Evolutionary conservation across 2,888 invertebrate genomes (phyloP).

Genomic region (Ornithoptera alexandrae): DNA sequence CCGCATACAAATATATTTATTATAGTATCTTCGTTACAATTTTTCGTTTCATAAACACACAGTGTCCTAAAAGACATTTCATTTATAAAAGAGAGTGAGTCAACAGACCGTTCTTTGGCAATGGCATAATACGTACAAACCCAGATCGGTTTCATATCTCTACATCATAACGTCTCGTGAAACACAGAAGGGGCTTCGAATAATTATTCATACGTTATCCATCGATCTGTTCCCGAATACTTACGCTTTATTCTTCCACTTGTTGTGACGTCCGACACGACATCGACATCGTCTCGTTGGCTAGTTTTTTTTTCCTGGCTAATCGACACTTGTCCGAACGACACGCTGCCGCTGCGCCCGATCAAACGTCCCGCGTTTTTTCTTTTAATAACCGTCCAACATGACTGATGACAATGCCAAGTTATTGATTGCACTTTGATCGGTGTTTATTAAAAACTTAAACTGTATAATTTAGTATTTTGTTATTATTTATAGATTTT

Average conservation of each 20-base stretch:
- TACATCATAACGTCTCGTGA: background rate
- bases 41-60: too few species aligned
- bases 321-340: constrained; percentile 59
- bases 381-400: constrained; percentile 36
- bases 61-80: too few species aligned
- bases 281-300: constrained; percentile 62
- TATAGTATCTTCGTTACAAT: too few species aligned
- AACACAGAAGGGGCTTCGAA: constrained; percentile 39
- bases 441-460: constrained; percentile 14
- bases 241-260: constrained; percentile 49
- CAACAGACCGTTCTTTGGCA: background rate
- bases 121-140: background rate
- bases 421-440: constrained; percentile 48
- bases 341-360: constrained; percentile 43
- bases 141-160: background rate
- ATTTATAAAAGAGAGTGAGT: too few species aligned
- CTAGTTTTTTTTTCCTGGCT: constrained; percentile 53
- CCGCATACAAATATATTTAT: too few species aligned
- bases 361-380: constrained; percentile 52
- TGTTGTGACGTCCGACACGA: constrained; percentile 48
- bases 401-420: constrained; percentile 45
- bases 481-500: background rate
- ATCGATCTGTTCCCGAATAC: constrained; percentile 52
- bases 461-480: background rate
- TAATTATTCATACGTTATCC: constrained; percentile 68